These are phyloP conservation scores for Echiichthys vipera DNA, from an alignment of 2,797 vertebrate genomes.

Conservation along the genomic window DNA sequence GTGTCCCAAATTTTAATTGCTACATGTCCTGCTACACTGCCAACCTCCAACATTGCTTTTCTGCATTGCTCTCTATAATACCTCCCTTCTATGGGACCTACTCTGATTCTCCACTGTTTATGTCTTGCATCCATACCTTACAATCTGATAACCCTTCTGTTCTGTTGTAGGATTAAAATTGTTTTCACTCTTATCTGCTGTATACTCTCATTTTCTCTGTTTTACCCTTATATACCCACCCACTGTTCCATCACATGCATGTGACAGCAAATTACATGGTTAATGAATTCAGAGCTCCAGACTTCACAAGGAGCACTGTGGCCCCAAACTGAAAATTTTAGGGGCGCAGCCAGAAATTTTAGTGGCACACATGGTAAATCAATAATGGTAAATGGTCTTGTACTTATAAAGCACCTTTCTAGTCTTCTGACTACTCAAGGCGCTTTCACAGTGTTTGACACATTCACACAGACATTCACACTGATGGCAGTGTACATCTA, in stretches of 20 bases:
- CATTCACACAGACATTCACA: too few species aligned
- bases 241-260: background rate
- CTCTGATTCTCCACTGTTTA: conserved; percentile 4
- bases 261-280: background rate
- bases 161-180: conserved; percentile 14
- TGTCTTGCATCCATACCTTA: background rate
- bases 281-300: too few species aligned
- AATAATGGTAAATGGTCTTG: too few species aligned
- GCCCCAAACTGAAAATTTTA: too few species aligned
- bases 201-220: background rate
- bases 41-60: background rate
- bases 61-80: conserved; percentile 3
- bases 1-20: conserved; percentile 47
- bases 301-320: too few species aligned
- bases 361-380: too few species aligned
- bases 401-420: too few species aligned
- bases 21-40: conserved; percentile 3
- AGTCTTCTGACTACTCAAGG: too few species aligned
- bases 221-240: background rate
- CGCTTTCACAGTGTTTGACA: too few species aligned
- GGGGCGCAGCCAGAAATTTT: too few species aligned
- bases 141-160: conserved; percentile 25
- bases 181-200: conserved; percentile 18
- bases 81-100: background rate
- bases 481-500: too few species aligned